Conservation (phyloP, 2,113 vertebrate species). For the Oxyura jamaicensis region DNA sequence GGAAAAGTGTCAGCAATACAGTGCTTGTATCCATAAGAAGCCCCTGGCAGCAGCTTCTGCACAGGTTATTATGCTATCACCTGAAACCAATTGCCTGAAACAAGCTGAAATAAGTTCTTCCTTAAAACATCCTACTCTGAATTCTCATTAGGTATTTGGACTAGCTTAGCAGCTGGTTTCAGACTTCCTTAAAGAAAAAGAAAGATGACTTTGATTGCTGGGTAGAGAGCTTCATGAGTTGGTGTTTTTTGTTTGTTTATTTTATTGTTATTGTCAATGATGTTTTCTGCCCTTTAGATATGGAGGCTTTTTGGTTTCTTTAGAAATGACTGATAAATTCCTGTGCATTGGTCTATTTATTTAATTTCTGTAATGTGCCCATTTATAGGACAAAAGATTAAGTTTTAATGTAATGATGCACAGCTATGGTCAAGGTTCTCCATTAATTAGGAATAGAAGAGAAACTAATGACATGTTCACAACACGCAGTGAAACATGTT, state of each 20-base stretch:
- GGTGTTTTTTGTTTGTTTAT: not conserved
- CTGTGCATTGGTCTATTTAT: not conserved
- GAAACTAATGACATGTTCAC: conserved; percentile 59
- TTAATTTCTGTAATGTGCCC: not conserved
- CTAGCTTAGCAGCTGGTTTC: not conserved
- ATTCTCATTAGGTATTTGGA: not conserved
- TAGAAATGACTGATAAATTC: not conserved
- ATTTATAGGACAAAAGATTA: conserved; percentile 5
- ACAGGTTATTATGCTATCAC: conserved; percentile 37
- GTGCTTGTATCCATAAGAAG: not conserved
- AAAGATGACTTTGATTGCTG: not conserved
- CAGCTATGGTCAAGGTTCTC: conserved; percentile 41
- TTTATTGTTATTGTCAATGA: not conserved
- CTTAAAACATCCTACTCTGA: not conserved
- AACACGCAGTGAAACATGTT: conserved; percentile 60
- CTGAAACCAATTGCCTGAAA: conserved; percentile 49
- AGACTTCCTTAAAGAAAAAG: not conserved
- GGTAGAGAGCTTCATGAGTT: not conserved
- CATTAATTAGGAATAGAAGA: conserved; percentile 55
- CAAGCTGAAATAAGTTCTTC: conserved; percentile 5
- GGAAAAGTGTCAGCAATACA: conserved; percentile 37
- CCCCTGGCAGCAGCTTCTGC: not conserved
- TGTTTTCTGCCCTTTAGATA: not conserved
- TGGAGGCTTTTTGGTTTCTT: not conserved
- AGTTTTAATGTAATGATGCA: conserved; percentile 1